Conservation (phyloP, 2,797 vertebrate species). For the Falco naumanni region DNA sequence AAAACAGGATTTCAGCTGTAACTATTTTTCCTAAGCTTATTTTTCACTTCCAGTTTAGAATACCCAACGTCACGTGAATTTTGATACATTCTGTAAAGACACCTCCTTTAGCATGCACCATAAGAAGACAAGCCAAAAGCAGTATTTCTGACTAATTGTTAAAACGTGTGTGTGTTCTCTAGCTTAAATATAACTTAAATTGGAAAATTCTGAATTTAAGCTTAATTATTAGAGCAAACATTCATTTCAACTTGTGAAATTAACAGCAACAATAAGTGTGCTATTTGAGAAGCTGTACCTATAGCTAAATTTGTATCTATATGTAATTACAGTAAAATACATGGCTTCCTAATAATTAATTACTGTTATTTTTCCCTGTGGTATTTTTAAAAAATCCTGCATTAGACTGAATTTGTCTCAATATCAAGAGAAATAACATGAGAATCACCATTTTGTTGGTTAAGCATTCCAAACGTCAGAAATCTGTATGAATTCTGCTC, state of each 20-base stretch:
- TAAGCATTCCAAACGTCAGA: neutral
- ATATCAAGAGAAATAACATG: neutral
- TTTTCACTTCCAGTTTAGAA: neutral
- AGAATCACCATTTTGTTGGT: accelerated
- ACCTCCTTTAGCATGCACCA: neutral
- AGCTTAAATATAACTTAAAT: neutral
- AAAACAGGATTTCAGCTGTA: neutral
- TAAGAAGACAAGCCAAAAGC: neutral
- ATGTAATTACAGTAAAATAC: neutral
- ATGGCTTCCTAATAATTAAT: neutral
- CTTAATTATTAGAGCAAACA: neutral
- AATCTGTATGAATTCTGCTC: neutral
- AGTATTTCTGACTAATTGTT: neutral
- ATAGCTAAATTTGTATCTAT: neutral
- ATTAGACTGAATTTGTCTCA: neutral
- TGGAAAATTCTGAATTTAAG: neutral
- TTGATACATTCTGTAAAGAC: neutral
- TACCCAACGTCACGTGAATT: neutral
- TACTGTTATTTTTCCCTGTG: neutral
- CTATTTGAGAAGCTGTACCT: neutral
- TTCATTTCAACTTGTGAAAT: neutral
- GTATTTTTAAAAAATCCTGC: neutral
- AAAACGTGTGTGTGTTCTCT: neutral
- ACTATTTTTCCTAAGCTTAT: neutral
- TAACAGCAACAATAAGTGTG: neutral